Evolutionary conservation across 2,888 invertebrate genomes (phyloP).

Genomic region (Pilophorus perplexus): DNA sequence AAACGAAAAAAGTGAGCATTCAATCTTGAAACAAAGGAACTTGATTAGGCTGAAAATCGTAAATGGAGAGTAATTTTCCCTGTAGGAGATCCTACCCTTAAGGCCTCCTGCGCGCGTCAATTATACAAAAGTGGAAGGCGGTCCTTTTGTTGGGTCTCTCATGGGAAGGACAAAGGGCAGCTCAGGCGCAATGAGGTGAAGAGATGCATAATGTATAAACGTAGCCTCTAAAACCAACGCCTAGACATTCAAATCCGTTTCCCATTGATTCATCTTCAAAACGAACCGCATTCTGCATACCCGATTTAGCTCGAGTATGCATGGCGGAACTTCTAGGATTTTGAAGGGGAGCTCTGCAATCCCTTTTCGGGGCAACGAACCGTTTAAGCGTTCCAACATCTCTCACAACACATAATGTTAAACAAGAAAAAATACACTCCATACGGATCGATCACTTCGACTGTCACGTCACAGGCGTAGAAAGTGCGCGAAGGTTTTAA

Average conservation of each 20-base stretch:
- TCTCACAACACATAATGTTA: too few relatives aligned
- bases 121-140: not conserved
- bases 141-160: not conserved
- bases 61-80: slow-evolving; percentile 19
- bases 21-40: not conserved
- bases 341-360: not conserved
- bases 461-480: too few relatives aligned
- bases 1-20: not conserved
- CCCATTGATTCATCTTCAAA: slow-evolving; percentile 12
- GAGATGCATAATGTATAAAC: slow-evolving; percentile 8
- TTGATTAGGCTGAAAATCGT: slow-evolving; percentile 26
- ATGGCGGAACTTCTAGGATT: not conserved
- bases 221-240: slow-evolving; percentile 3
- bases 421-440: too few relatives aligned
- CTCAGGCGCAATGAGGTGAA: not conserved
- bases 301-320: not conserved
- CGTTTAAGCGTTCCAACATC: not conserved
- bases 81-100: not conserved
- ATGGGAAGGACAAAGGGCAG: not conserved
- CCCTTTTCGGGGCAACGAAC: not conserved
- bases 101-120: not conserved
- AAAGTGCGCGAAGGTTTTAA: too few relatives aligned
- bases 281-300: slow-evolving; percentile 14
- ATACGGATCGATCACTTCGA: too few relatives aligned
- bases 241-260: slow-evolving; percentile 5